phyloP scores from a whole-genome alignment of 2,888 invertebrate species.

The Aethes cnicana region DNA sequence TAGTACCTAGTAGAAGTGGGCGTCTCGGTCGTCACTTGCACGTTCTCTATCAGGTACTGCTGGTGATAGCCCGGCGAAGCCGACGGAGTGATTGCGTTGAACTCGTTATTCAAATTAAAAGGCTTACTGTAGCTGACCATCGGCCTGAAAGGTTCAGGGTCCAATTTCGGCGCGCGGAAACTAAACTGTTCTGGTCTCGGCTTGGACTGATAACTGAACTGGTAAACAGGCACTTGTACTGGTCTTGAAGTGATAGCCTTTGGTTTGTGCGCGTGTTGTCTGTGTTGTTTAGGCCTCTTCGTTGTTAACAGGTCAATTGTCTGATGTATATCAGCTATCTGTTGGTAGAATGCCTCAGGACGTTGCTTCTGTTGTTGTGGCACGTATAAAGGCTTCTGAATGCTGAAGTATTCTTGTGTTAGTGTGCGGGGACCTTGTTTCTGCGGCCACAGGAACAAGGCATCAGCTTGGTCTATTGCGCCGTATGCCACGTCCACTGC shows the following conservation, averaged over 20 bases:
- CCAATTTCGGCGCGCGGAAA: slow-evolving; percentile 78
- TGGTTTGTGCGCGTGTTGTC: slow-evolving; percentile 68
- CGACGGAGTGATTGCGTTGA: slow-evolving; percentile 68
- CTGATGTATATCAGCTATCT: slow-evolving; percentile 85
- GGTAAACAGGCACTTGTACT: slow-evolving; percentile 76
- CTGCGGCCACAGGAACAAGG: slow-evolving; percentile 76
- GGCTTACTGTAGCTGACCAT: slow-evolving; percentile 84
- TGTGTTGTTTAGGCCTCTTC: slow-evolving; percentile 77
- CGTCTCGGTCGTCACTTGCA: slow-evolving; percentile 76
- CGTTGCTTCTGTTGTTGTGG: slow-evolving; percentile 65
- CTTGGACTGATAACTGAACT: slow-evolving; percentile 87
- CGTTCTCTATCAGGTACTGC: slow-evolving; percentile 72
- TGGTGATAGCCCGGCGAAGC: slow-evolving; percentile 66
- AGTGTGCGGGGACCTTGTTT: slow-evolving; percentile 77
- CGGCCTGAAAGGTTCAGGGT: slow-evolving; percentile 84
- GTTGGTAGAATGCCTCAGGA: slow-evolving; percentile 83
- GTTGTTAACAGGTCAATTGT: slow-evolving; percentile 85
- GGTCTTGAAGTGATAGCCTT: slow-evolving; percentile 82
- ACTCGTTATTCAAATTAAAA: slow-evolving; percentile 70
- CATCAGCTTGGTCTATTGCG: slow-evolving; percentile 70
- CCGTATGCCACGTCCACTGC: slow-evolving; percentile 72
- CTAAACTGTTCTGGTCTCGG: slow-evolving; percentile 70
- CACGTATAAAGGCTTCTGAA: slow-evolving; percentile 70
- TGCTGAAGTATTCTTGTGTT: slow-evolving; percentile 79
- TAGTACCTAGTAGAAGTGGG: slow-evolving; percentile 77